A percentile compares a stretch with the other conserved stretches of the same genome.
Evolutionary conservation across 2,888 invertebrate species (phyloP).

Genomic region (Chrysina gloriosa): DNA sequence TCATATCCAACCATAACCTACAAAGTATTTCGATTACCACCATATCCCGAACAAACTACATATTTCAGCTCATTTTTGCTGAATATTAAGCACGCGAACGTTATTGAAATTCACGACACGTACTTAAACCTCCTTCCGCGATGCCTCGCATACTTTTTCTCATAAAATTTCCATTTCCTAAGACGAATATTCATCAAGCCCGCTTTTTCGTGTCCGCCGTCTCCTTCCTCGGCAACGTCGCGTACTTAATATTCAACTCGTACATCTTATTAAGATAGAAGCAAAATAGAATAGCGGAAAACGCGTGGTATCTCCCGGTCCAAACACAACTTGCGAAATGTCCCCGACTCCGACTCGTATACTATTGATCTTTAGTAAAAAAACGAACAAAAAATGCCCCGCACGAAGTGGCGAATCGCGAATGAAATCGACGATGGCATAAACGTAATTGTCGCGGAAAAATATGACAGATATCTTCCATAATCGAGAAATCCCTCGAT

Average conservation of each 20-base stretch:
- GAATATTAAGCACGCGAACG: too few relatives aligned
- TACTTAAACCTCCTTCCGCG: not conserved
- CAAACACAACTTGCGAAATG: not conserved
- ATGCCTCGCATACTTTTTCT: not conserved
- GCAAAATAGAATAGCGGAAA: not conserved
- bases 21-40: too few relatives aligned
- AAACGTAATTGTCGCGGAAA: too few relatives aligned
- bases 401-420: too few relatives aligned
- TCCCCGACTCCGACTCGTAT: too few relatives aligned
- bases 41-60: too few relatives aligned
- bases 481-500: slow-evolving; percentile 15
- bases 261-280: slow-evolving; percentile 31
- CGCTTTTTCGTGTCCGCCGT: not conserved
- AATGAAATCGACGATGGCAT: too few relatives aligned
- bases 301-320: not conserved
- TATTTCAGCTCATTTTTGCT: too few relatives aligned
- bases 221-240: not conserved
- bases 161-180: not conserved
- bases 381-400: too few relatives aligned
- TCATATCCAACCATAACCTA: too few relatives aligned
- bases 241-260: slow-evolving; percentile 20
- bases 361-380: too few relatives aligned
- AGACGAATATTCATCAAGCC: not conserved
- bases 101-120: too few relatives aligned
- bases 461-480: not conserved